phyloP scores from a whole-genome alignment of 2,888 invertebrate genomes.

The Melanophora roralis region DNA sequence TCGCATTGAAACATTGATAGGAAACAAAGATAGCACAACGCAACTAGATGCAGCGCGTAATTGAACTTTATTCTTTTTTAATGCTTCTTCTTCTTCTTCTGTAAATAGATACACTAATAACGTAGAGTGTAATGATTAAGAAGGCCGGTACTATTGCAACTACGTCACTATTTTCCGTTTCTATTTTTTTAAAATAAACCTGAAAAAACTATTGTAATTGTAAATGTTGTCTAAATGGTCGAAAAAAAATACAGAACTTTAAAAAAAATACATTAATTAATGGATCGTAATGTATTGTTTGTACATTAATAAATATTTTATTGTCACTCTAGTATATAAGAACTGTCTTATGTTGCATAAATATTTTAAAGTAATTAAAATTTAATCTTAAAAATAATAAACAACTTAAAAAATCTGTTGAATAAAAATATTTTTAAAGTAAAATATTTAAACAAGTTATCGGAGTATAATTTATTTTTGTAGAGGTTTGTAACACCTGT shows the following conservation, averaged over 20 bases:
- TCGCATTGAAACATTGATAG: slow-evolving; percentile 77
- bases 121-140: slow-evolving; percentile 21
- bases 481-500: not conserved
- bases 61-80: slow-evolving; percentile 12
- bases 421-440: slow-evolving; percentile 2
- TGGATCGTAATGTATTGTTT: slow-evolving; percentile 37
- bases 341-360: slow-evolving; percentile 39
- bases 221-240: slow-evolving; percentile 53
- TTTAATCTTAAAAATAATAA: slow-evolving; percentile 24
- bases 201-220: slow-evolving; percentile 45
- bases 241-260: slow-evolving; percentile 36
- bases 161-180: slow-evolving; percentile 27
- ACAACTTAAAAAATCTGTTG: slow-evolving; percentile 19
- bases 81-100: slow-evolving; percentile 1
- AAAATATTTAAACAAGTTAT: not conserved
- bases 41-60: slow-evolving; percentile 6
- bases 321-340: slow-evolving; percentile 42
- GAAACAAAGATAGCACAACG: slow-evolving; percentile 59
- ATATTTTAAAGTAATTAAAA: slow-evolving; percentile 40
- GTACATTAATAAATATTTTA: slow-evolving; percentile 39
- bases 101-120: slow-evolving; percentile 36
- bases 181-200: not conserved
- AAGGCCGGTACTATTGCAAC: slow-evolving; percentile 49
- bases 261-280: slow-evolving; percentile 30
- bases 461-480: not conserved